Percentiles rank a stretch among this genome's conserved stretches.
Conservation (phyloP, 2,888 invertebrate genomes). For the Eutolmus rufibarbis region DNA sequence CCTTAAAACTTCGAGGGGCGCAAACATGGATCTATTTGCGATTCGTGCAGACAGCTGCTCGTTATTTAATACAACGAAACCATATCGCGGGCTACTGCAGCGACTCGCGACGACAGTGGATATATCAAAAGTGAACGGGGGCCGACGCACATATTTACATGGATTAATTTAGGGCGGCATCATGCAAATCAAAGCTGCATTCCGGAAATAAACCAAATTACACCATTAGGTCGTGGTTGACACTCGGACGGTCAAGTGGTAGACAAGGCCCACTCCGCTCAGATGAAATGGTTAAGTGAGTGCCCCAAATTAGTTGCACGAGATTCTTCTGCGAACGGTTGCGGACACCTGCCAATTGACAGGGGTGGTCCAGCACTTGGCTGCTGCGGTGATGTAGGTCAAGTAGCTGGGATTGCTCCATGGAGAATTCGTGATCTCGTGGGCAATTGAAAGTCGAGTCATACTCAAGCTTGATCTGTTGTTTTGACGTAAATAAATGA, state of each 20-base stretch:
- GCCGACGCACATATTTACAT: neutral
- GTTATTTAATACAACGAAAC: neutral
- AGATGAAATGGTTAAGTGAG: slow-evolving; percentile 10
- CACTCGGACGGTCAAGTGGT: slow-evolving; percentile 9
- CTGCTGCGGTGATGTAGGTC: neutral
- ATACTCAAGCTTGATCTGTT: neutral
- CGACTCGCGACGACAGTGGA: neutral
- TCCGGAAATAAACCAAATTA: slow-evolving; percentile 36
- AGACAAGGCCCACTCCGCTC: slow-evolving; percentile 2
- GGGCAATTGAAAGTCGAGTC: neutral
- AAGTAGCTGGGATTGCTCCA: neutral
- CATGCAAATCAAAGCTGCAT: slow-evolving; percentile 32
- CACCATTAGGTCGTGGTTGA: slow-evolving; percentile 13
- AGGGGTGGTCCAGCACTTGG: neutral
- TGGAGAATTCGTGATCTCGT: neutral
- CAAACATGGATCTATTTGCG: neutral
- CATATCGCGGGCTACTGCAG: neutral
- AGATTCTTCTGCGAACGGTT: neutral
- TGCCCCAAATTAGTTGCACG: slow-evolving; percentile 1
- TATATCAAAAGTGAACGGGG: neutral
- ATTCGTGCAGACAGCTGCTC: neutral
- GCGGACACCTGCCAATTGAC: slow-evolving; percentile 10
- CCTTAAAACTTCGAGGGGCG: neutral
- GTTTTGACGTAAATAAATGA: neutral
- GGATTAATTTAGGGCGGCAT: slow-evolving; percentile 2